Evolutionary conservation across 2,888 invertebrate species (phyloP).

Genomic region (Apamea crenata): DNA sequence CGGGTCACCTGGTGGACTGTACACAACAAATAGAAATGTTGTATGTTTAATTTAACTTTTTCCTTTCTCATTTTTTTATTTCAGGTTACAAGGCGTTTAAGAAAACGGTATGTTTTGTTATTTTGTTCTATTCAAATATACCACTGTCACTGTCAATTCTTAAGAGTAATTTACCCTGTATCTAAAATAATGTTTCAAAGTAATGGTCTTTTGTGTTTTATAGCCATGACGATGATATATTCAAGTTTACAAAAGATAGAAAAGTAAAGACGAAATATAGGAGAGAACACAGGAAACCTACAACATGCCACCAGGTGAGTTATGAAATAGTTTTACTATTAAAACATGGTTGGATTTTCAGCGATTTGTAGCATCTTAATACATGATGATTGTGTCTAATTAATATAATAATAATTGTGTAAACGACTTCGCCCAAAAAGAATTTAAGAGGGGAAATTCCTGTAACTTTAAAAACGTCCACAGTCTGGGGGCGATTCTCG

Average conservation of each 20-base stretch:
- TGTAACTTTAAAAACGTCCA: no score
- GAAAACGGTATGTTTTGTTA: constrained; percentile 55
- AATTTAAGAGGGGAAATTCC: no score
- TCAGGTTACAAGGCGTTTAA: constrained; percentile 75
- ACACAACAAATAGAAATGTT: no score
- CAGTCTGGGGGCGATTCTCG: no score
- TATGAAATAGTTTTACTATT: not conserved
- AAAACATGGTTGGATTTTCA: not conserved
- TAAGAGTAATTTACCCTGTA: not conserved
- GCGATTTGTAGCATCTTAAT: not conserved
- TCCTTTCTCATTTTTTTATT: constrained; percentile 51
- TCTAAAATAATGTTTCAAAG: not conserved
- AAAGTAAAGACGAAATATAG: constrained; percentile 67
- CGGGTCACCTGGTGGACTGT: no score
- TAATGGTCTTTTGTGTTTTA: not conserved
- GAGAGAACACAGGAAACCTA: constrained; percentile 76
- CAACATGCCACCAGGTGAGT: constrained; percentile 82
- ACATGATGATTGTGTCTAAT: no score
- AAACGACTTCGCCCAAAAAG: no score
- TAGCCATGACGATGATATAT: constrained; percentile 38
- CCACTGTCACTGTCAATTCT: not conserved
- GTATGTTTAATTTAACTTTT: not conserved
- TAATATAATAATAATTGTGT: no score
- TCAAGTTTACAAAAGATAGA: constrained; percentile 53
- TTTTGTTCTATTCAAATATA: not conserved